Conservation (phyloP, 2,113 vertebrate species). For the Cettia cetti region DNA sequence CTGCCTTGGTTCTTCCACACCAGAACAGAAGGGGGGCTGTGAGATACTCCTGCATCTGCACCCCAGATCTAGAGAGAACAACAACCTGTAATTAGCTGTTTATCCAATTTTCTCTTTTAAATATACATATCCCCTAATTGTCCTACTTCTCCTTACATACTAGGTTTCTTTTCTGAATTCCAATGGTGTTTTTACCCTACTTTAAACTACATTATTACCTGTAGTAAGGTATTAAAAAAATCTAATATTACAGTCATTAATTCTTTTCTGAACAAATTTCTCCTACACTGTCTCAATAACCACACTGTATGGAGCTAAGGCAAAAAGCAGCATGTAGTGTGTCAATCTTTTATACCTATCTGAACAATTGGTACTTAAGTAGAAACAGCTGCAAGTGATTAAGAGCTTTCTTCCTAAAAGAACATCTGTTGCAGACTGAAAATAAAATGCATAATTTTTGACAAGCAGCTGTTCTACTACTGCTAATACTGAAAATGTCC, state of each 20-base stretch:
- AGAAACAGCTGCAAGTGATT: background rate
- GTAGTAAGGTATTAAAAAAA: background rate
- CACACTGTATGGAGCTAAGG: background rate
- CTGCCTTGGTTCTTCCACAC: slow-evolving; percentile 93
- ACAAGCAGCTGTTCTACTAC: background rate
- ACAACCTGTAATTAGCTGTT: background rate
- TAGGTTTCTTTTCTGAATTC: background rate
- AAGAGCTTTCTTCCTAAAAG: background rate
- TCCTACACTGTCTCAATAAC: background rate
- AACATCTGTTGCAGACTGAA: background rate
- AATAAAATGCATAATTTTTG: background rate
- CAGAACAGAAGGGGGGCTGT: slow-evolving; percentile 87
- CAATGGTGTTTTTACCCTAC: background rate
- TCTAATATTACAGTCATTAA: background rate
- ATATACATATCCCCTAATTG: background rate
- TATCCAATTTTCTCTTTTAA: background rate
- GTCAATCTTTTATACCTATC: background rate
- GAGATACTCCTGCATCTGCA: slow-evolving; percentile 84
- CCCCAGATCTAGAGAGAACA: slow-evolving; percentile 84
- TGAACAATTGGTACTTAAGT: background rate
- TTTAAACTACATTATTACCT: background rate
- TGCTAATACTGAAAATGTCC: background rate
- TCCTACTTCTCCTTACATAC: background rate
- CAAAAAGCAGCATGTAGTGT: background rate
- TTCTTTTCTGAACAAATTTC: background rate